These are phyloP conservation scores for Drosophila bocki DNA, from an alignment of 1,140 invertebrate genomes.

Conservation along the genomic window DNA sequence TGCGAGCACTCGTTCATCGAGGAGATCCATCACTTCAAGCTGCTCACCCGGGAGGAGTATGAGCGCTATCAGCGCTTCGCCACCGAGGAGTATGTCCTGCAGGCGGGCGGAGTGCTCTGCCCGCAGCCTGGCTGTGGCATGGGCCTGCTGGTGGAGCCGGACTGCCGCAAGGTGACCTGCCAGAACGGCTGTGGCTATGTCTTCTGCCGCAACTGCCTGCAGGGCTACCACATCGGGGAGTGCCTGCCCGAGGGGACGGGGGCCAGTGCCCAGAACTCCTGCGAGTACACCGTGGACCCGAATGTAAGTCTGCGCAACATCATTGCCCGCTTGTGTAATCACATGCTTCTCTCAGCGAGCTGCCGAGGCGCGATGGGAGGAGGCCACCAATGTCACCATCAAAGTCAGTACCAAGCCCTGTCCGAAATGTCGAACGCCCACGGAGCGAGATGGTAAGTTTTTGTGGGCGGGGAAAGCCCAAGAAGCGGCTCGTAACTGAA, in stretches of 20 bases:
- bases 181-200: conserved; percentile 92
- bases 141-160: conserved; percentile 91
- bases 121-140: conserved; percentile 95
- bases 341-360: conserved; percentile 67
- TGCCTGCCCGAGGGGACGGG: conserved; percentile 86
- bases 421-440: conserved; percentile 94
- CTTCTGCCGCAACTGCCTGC: conserved; percentile 92
- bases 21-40: conserved; percentile 94
- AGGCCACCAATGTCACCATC: conserved; percentile 90
- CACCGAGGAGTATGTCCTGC: conserved; percentile 94
- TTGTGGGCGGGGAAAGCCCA: not conserved
- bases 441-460: conserved; percentile 91
- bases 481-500: conserved; percentile 2
- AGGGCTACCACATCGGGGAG: conserved; percentile 92
- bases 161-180: conserved; percentile 91
- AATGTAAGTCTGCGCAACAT: conserved; percentile 79
- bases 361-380: conserved; percentile 91
- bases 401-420: conserved; percentile 94
- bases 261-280: conserved; percentile 71
- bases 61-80: conserved; percentile 93
- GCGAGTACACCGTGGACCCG: conserved; percentile 88
- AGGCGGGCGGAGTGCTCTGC: conserved; percentile 93
- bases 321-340: conserved; percentile 30
- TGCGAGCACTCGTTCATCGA: conserved; percentile 92
- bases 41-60: conserved; percentile 89